Conservation (phyloP, 2,113 vertebrate species). For the Thunnus thynnus region DNA sequence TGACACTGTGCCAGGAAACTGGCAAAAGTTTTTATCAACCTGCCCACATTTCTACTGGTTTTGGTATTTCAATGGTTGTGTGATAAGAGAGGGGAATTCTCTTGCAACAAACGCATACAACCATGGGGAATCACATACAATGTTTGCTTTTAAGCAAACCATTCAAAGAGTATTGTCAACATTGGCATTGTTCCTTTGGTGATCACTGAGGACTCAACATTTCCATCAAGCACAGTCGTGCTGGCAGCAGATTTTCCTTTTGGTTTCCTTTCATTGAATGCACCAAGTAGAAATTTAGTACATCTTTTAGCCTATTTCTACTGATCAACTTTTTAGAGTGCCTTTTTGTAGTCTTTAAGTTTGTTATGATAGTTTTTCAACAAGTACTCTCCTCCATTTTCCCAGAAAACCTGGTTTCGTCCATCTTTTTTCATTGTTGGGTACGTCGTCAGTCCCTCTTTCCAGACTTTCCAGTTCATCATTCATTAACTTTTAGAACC, state of each 20-base stretch:
- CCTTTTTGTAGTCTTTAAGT: neutral
- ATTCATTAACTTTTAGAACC: neutral
- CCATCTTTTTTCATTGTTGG: neutral
- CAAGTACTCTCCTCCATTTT: neutral
- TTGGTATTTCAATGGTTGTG: neutral
- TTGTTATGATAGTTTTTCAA: neutral
- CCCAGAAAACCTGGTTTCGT: neutral
- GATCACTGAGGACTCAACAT: neutral
- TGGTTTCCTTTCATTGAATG: neutral
- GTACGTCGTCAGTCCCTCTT: neutral
- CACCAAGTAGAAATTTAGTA: neutral
- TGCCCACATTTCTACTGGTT: neutral
- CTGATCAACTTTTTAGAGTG: neutral
- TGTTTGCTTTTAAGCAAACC: neutral
- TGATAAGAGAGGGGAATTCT: slow-evolving; percentile 4
- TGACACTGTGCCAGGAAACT: neutral
- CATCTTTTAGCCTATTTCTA: neutral
- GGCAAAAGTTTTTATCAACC: no score
- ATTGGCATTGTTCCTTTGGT: neutral
- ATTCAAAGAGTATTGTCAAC: neutral
- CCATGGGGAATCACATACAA: neutral
- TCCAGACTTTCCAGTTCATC: neutral
- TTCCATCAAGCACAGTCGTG: neutral
- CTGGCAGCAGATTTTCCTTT: neutral
- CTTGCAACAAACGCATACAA: neutral